phyloP scores from a whole-genome alignment of 2,113 vertebrate species.

The Ptilorrhoa leucosticta region DNA sequence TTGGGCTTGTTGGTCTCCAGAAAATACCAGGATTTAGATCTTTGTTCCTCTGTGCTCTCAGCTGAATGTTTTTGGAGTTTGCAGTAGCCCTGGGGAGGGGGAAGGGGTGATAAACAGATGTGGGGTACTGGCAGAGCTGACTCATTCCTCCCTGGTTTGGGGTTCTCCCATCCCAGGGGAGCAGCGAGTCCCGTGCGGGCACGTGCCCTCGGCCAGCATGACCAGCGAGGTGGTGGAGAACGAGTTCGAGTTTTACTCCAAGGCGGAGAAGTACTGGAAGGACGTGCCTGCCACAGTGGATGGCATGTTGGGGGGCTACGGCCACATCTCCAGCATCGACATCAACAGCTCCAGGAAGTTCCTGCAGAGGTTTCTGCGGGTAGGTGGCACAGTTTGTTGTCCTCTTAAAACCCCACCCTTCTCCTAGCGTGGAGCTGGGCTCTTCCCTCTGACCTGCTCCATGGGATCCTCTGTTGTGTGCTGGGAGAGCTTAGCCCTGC shows the following conservation, averaged over 20 bases:
- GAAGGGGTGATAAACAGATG: neutral
- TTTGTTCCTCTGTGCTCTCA: neutral
- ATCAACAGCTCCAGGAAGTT: constrained; percentile 92
- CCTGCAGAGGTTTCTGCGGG: constrained; percentile 87
- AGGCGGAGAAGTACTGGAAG: constrained; percentile 93
- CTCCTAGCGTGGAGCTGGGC: neutral
- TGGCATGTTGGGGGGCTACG: constrained; percentile 95
- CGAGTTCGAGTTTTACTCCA: constrained; percentile 86
- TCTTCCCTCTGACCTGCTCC: neutral
- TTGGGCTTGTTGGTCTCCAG: neutral
- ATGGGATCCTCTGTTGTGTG: fast-evolving
- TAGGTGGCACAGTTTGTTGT: constrained; percentile 61
- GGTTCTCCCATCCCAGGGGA: neutral
- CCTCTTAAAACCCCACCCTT: neutral
- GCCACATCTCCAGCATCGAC: constrained; percentile 93
- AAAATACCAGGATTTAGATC: neutral
- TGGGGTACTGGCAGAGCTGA: neutral
- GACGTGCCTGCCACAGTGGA: constrained; percentile 88
- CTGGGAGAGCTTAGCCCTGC: neutral
- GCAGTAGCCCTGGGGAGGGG: neutral
- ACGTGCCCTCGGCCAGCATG: constrained; percentile 35
- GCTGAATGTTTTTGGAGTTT: neutral
- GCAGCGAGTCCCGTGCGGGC: fast-evolving
- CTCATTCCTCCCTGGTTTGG: neutral
- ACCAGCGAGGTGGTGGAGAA: constrained; percentile 82